These are phyloP conservation scores for Anas platyrhynchos DNA, from an alignment of 2,113 vertebrate species.

Conservation along the genomic window DNA sequence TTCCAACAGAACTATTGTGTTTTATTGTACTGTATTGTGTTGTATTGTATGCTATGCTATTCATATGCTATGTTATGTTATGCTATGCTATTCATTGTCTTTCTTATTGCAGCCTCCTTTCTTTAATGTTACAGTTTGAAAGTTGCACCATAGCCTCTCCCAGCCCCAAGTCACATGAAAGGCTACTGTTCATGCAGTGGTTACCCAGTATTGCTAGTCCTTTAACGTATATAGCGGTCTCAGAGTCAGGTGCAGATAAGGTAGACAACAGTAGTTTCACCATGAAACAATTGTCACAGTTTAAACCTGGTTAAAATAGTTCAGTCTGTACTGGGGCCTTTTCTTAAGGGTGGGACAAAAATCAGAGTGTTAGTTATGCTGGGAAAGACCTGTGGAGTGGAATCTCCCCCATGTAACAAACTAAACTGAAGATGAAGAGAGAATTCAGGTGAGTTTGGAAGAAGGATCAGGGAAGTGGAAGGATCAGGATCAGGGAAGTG, in stretches of 20 bases:
- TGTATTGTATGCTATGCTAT: no score
- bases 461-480: neutral
- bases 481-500: neutral
- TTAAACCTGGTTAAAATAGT: neutral
- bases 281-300: neutral
- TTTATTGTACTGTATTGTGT: no score
- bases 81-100: neutral
- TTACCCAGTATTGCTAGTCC: neutral
- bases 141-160: neutral
- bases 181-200: neutral
- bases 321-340: rapidly evolving
- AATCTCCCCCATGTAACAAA: rapidly evolving
- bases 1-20: no score
- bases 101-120: neutral
- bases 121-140: neutral
- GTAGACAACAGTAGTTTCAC: neutral
- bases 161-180: neutral
- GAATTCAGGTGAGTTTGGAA: neutral
- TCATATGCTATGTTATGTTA: no score
- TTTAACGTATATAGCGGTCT: neutral
- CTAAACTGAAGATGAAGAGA: neutral
- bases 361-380: neutral
- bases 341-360: neutral
- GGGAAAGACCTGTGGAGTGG: neutral
- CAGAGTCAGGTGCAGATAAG: neutral